These are phyloP conservation scores for Microtus ochrogaster DNA, from an alignment of 2,113 vertebrate genomes.

Conservation along the genomic window DNA sequence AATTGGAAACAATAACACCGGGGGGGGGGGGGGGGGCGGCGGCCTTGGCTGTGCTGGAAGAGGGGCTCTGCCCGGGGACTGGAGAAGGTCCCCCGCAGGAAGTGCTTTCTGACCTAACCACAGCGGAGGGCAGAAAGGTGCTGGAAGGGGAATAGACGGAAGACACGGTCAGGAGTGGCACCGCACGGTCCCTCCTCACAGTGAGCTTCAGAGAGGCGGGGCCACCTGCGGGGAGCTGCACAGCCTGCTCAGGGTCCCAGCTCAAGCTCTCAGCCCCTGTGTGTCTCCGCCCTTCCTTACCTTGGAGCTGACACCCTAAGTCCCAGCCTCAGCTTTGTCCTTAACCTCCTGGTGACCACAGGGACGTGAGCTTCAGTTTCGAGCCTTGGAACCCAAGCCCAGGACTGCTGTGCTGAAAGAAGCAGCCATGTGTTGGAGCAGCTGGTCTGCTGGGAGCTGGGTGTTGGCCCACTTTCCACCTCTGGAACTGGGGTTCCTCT, in stretches of 20 bases:
- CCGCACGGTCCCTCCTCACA: background rate
- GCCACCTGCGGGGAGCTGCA: background rate
- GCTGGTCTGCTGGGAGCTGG: background rate
- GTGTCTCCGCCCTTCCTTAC: background rate
- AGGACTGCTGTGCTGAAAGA: background rate
- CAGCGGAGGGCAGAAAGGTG: conserved; percentile 17
- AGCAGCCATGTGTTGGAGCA: fast-evolving
- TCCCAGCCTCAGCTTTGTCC: background rate
- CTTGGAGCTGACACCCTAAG: background rate
- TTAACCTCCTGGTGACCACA: background rate
- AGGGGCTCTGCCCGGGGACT: background rate
- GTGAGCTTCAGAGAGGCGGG: background rate
- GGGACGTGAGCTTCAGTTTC: background rate
- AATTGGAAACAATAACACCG: conserved; percentile 78
- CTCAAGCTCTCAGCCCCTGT: background rate
- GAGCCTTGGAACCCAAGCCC: fast-evolving
- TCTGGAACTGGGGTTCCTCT: background rate
- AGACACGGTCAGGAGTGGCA: background rate
- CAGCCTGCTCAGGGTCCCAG: background rate
- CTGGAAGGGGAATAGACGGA: background rate
- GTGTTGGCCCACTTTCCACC: fast-evolving
- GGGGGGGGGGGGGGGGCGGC: background rate
- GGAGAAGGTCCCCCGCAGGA: conserved; percentile 4
- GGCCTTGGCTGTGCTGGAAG: background rate
- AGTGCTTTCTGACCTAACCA: background rate